These are phyloP conservation scores for Leptogaster cylindrica DNA, from an alignment of 2,888 invertebrate genomes.

Conservation along the genomic window DNA sequence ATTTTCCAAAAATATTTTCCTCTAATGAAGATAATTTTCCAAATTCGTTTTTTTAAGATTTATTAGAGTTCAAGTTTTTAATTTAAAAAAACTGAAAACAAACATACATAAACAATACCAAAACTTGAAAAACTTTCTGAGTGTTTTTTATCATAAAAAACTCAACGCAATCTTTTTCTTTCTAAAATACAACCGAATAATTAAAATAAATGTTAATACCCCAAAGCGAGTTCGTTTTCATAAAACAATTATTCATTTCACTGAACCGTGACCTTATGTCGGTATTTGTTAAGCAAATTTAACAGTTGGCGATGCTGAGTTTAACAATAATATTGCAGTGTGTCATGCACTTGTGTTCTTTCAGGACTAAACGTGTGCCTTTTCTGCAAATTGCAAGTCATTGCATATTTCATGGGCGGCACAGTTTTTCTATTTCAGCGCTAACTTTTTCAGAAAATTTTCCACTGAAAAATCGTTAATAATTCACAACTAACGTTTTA, in stretches of 20 bases:
- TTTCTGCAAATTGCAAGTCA: slow-evolving; percentile 30
- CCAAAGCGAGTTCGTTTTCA: too few relatives aligned
- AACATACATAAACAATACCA: too few relatives aligned
- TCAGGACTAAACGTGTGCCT: slow-evolving; percentile 7
- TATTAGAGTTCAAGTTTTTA: not conserved
- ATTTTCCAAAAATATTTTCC: too few relatives aligned
- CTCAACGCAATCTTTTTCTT: too few relatives aligned
- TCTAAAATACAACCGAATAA: too few relatives aligned
- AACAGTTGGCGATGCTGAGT: slow-evolving; percentile 7
- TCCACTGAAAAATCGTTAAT: slow-evolving; percentile 35
- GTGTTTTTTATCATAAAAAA: too few relatives aligned
- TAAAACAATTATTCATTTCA: too few relatives aligned
- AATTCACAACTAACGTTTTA: slow-evolving; percentile 29
- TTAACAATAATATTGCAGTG: slow-evolving; percentile 4
- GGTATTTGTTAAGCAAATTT: slow-evolving; percentile 21
- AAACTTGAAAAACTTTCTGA: too few relatives aligned
- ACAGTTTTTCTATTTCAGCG: slow-evolving; percentile 30
- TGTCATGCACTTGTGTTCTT: slow-evolving; percentile 9
- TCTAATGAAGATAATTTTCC: not conserved
- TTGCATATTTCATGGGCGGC: slow-evolving; percentile 27
- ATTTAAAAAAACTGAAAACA: too few relatives aligned
- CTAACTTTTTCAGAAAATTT: slow-evolving; percentile 17
- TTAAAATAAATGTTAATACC: too few relatives aligned
- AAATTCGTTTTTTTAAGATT: not conserved
- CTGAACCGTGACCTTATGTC: too few relatives aligned